phyloP scores from a whole-genome alignment of 2,113 vertebrate species.

The Pygoscelis adeliae region DNA sequence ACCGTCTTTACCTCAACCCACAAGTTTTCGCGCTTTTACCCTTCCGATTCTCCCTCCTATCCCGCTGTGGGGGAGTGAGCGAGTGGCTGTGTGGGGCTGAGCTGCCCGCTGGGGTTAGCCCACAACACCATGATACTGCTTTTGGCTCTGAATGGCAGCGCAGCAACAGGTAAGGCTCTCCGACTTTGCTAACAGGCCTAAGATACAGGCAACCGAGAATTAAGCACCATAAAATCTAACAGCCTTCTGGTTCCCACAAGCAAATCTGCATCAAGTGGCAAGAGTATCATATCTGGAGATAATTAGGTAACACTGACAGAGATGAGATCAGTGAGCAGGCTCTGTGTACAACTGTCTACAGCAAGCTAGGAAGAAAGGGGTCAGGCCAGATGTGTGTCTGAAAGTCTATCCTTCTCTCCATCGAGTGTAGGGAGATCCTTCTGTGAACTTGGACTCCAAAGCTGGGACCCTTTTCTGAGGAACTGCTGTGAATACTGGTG shows the following conservation, averaged over 20 bases:
- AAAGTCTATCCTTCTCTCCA: neutral
- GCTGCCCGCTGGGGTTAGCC: neutral
- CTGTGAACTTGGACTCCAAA: neutral
- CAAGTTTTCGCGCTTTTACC: neutral
- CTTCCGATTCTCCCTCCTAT: neutral
- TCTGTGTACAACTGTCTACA: neutral
- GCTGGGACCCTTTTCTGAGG: neutral
- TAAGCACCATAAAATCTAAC: neutral
- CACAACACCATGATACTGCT: neutral
- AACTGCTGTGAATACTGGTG: neutral
- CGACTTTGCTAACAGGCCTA: neutral
- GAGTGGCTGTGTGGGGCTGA: neutral
- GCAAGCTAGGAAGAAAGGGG: neutral
- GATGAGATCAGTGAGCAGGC: neutral
- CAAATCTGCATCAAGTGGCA: neutral
- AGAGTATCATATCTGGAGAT: neutral
- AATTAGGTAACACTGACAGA: neutral
- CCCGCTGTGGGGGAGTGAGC: neutral
- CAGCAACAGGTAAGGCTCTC: neutral
- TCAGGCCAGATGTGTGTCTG: neutral
- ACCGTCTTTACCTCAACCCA: neutral
- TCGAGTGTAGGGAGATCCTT: neutral
- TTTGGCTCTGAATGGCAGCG: neutral
- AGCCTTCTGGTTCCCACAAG: neutral
- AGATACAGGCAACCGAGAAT: neutral